Percentiles rank a stretch among this genome's conserved stretches.
phyloP scores from a whole-genome alignment of 2,797 vertebrate genomes.

The Nothura maculosa region DNA sequence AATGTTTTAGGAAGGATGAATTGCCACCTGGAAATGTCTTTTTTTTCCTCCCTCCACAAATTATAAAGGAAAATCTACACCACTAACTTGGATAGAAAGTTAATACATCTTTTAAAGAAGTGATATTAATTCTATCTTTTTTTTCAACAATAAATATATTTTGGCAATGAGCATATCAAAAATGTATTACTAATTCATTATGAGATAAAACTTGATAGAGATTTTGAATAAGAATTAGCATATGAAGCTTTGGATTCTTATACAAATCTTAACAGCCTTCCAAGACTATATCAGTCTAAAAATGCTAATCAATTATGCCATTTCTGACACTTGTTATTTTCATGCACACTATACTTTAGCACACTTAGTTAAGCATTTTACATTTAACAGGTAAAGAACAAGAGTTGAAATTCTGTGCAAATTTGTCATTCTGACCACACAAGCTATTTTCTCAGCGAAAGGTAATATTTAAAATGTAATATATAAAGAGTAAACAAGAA shows the following conservation, averaged over 20 bases:
- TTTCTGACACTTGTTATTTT: not conserved
- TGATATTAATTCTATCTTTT: fast-evolving
- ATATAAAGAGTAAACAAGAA: not conserved
- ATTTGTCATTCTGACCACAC: not conserved
- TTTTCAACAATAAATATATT: not conserved
- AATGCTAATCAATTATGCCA: not conserved
- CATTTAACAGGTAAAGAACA: not conserved
- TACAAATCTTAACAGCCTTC: not conserved
- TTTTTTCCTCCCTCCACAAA: not conserved
- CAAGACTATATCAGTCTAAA: not conserved
- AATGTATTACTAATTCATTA: not conserved
- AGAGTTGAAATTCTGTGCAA: not conserved
- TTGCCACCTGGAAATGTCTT: fast-evolving
- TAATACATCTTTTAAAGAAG: not conserved
- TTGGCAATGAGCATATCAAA: not conserved
- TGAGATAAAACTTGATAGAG: not conserved
- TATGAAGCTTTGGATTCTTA: not conserved
- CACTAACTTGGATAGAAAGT: not conserved
- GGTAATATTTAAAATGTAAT: not conserved
- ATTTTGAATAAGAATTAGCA: not conserved
- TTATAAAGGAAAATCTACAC: not conserved
- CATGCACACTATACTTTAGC: not conserved
- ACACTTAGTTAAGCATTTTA: not conserved
- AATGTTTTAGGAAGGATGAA: not conserved
- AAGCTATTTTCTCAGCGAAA: not conserved